phyloP scores from a whole-genome alignment of 2,113 vertebrate species.

The Penelope pileata region DNA sequence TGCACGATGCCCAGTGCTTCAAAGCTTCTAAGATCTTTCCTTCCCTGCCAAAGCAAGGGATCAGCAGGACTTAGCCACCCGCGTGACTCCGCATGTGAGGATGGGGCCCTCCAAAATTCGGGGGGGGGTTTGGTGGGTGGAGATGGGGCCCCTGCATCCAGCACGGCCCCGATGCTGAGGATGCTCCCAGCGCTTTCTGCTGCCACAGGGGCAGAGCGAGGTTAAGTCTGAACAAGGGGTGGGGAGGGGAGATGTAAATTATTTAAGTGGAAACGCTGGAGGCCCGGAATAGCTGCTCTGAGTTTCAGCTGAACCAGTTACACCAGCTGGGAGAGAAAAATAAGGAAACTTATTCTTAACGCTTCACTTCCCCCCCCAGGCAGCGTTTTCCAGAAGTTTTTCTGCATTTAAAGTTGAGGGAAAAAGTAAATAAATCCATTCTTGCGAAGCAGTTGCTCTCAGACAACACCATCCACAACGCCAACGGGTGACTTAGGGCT shows the following conservation, averaged over 20 bases:
- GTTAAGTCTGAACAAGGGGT: not conserved
- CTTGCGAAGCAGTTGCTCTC: fast-evolving
- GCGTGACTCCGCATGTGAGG: not conserved
- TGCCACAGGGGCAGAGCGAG: not conserved
- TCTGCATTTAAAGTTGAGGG: not conserved
- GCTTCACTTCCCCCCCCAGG: not conserved
- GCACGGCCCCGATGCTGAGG: not conserved
- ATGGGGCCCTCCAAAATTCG: not conserved
- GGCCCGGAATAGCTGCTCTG: not conserved
- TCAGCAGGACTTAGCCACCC: slow-evolving; percentile 25
- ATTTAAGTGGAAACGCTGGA: slow-evolving; percentile 58
- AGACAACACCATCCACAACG: not conserved
- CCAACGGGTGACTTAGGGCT: fast-evolving
- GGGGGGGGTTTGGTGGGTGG: not conserved
- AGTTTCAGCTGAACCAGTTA: not conserved
- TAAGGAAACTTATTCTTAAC: not conserved
- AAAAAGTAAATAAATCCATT: fast-evolving
- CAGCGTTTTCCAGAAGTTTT: not conserved
- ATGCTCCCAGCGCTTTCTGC: not conserved
- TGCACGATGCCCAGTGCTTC: not conserved
- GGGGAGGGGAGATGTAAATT: slow-evolving; percentile 5
- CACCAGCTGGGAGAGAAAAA: not conserved
- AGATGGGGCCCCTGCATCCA: not conserved
- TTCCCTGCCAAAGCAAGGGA: not conserved
- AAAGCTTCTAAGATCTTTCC: not conserved